Percentiles rank a stretch among this genome's conserved stretches.
These are phyloP conservation scores for Caretta caretta DNA, from an alignment of 2,113 vertebrate genomes.

Conservation along the genomic window DNA sequence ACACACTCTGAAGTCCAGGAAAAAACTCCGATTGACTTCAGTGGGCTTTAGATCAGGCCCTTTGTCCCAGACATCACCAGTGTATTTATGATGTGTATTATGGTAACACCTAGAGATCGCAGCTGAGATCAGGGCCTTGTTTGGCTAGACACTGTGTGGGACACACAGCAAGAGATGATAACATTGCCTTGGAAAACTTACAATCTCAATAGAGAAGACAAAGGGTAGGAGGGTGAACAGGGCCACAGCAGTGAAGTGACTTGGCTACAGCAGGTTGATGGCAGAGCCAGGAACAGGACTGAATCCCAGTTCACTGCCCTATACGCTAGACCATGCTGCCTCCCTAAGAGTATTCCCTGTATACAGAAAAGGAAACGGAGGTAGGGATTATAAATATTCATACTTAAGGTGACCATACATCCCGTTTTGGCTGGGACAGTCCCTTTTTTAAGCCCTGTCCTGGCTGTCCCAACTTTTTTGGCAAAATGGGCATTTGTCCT, in stretches of 20 bases:
- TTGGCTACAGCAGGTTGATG: neutral
- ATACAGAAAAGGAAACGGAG: neutral
- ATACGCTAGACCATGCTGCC: neutral
- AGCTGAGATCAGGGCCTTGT: neutral
- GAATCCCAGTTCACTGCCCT: neutral
- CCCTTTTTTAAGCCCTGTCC: no score
- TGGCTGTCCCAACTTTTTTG: no score
- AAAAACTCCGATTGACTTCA: neutral
- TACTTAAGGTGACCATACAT: neutral
- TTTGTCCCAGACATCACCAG: neutral
- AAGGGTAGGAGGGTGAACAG: neutral
- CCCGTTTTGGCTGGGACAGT: no score
- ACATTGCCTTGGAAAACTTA: neutral
- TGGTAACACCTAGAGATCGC: no score
- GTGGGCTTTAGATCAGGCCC: neutral
- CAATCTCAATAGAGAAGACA: neutral
- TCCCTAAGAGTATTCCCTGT: neutral
- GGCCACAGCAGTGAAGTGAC: neutral
- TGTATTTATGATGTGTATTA: neutral
- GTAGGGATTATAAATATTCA: neutral
- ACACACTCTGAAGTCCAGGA: neutral
- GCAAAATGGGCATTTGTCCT: no score
- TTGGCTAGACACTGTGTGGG: neutral
- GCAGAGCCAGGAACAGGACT: neutral
- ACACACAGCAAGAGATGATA: neutral